phyloP scores from a whole-genome alignment of 2,113 vertebrate genomes.

The Panurus biarmicus region DNA sequence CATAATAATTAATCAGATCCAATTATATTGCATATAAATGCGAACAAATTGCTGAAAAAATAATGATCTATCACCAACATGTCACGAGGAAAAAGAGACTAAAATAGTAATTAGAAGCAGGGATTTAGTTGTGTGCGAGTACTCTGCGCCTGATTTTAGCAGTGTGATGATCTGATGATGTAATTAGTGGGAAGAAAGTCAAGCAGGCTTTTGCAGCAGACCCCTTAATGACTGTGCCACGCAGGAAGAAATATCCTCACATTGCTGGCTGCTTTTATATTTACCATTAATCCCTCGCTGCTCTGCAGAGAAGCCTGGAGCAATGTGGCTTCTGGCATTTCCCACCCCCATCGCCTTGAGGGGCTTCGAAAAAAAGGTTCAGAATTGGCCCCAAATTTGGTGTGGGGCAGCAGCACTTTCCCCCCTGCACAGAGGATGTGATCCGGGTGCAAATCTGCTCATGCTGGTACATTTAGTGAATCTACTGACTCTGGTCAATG shows the following conservation, averaged over 20 bases:
- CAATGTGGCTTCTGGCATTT: not conserved
- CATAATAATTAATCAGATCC: slow-evolving; percentile 99
- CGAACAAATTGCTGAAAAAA: slow-evolving; percentile 99
- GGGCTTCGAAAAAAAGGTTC: not conserved
- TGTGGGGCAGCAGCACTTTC: not conserved
- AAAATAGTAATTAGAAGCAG: slow-evolving; percentile 98
- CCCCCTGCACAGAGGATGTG: too few species aligned
- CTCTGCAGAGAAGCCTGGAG: not conserved
- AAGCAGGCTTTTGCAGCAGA: slow-evolving; percentile 74
- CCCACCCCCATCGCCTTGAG: not conserved
- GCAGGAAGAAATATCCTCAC: slow-evolving; percentile 31
- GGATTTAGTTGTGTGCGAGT: slow-evolving; percentile 85
- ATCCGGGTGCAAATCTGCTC: not conserved
- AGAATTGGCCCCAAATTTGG: not conserved
- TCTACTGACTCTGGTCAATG: too few species aligned
- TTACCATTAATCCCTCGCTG: not conserved
- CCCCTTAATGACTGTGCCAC: slow-evolving; percentile 77
- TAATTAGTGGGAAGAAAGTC: slow-evolving; percentile 87
- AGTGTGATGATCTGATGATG: slow-evolving; percentile 87
- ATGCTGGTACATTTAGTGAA: not conserved
- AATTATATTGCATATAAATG: slow-evolving; percentile 99
- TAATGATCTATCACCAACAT: slow-evolving; percentile 99
- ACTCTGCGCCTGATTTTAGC: slow-evolving; percentile 80
- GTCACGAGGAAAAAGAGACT: slow-evolving; percentile 90
- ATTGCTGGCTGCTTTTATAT: not conserved